phyloP scores from a whole-genome alignment of 2,797 vertebrate genomes.

The Notoglanidium macrostoma region DNA sequence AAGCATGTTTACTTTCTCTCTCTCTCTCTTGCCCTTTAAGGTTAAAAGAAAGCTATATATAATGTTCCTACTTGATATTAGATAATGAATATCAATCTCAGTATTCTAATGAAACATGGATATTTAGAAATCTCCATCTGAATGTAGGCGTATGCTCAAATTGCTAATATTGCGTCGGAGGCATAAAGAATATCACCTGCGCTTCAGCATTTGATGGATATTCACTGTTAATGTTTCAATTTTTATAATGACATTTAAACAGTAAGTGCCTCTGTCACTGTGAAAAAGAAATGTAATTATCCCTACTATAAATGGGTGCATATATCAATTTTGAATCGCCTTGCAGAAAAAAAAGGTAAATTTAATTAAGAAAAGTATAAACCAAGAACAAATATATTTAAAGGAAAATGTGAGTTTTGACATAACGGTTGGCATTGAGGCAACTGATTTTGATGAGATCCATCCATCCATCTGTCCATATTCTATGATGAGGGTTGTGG shows the following conservation, averaged over 20 bases:
- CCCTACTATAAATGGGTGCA: conserved; percentile 25
- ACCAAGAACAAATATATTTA: background rate
- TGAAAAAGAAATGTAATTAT: conserved; percentile 39
- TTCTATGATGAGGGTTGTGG: too few species aligned
- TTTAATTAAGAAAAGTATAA: conserved; percentile 7
- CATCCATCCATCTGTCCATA: too few species aligned
- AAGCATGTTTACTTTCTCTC: background rate
- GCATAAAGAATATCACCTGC: conserved; percentile 30
- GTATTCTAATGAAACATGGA: conserved; percentile 23
- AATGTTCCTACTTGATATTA: conserved; percentile 1
- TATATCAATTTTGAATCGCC: conserved; percentile 30
- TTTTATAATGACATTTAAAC: conserved; percentile 45
- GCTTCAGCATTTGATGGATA: conserved; percentile 32
- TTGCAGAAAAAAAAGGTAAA: conserved; percentile 16
- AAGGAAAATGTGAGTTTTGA: background rate
- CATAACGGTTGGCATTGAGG: background rate
- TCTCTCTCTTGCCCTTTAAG: background rate
- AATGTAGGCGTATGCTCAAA: conserved; percentile 27
- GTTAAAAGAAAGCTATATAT: background rate
- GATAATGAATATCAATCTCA: conserved; percentile 19
- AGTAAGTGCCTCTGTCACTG: conserved; percentile 28
- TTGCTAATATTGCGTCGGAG: background rate
- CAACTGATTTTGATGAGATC: background rate
- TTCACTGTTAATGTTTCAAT: conserved; percentile 32
- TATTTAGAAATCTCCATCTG: conserved; percentile 16